Conservation (phyloP, 2,888 invertebrate species). For the Chrysina gloriosa region DNA sequence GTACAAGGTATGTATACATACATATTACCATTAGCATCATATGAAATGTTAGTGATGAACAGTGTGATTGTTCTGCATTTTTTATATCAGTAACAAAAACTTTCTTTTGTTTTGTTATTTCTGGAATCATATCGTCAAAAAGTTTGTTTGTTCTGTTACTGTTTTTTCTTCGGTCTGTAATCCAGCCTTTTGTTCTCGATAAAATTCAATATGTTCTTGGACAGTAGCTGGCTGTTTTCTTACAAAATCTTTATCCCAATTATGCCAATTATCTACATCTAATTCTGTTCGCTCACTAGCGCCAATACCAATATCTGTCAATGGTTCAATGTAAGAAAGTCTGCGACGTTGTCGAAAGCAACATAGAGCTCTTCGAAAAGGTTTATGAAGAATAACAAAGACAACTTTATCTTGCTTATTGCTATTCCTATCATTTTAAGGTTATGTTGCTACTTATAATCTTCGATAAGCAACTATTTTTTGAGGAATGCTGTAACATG, state of each 20-base stretch:
- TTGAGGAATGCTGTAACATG: no score
- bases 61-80: slow-evolving; percentile 51
- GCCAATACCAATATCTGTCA: slow-evolving; percentile 70
- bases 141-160: slow-evolving; percentile 67
- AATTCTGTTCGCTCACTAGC: slow-evolving; percentile 57
- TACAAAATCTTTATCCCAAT: slow-evolving; percentile 70
- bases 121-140: slow-evolving; percentile 74
- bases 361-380: slow-evolving; percentile 71
- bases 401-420: slow-evolving; percentile 68
- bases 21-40: no score
- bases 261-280: slow-evolving; percentile 69
- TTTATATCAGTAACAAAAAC: slow-evolving; percentile 62
- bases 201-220: slow-evolving; percentile 74
- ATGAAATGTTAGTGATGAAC: slow-evolving; percentile 50
- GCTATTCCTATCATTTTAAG: slow-evolving; percentile 58
- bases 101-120: slow-evolving; percentile 71
- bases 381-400: slow-evolving; percentile 68
- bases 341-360: slow-evolving; percentile 70
- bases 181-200: slow-evolving; percentile 68
- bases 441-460: slow-evolving; percentile 14
- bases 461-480: no score
- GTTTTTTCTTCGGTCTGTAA: slow-evolving; percentile 60
- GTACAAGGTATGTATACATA: no score
- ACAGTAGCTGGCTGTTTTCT: slow-evolving; percentile 65
- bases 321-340: slow-evolving; percentile 68